These are phyloP conservation scores for Ochropleura plecta DNA, from an alignment of 2,888 invertebrate genomes.

Conservation along the genomic window DNA sequence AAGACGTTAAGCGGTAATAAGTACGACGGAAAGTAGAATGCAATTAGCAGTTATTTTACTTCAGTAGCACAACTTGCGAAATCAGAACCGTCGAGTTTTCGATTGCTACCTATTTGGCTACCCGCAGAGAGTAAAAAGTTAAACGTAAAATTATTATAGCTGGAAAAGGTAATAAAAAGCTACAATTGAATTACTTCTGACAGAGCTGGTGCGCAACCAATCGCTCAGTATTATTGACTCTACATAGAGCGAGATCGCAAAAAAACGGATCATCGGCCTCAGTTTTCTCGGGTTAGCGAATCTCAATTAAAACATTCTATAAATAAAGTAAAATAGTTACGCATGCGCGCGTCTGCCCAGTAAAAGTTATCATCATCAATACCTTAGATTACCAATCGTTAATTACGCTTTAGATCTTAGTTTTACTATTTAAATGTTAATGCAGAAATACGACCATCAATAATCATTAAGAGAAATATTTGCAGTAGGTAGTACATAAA, in stretches of 20 bases:
- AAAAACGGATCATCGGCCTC: slow-evolving; percentile 37
- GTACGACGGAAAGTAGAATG: not conserved
- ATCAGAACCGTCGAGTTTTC: not conserved
- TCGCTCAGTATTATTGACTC: slow-evolving; percentile 46
- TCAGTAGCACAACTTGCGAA: not conserved
- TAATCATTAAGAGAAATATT: slow-evolving; percentile 44
- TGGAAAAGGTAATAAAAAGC: slow-evolving; percentile 30
- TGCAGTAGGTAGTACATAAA: slow-evolving; percentile 1
- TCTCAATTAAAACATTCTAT: slow-evolving; percentile 49
- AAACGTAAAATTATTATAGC: slow-evolving; percentile 23
- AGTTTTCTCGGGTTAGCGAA: slow-evolving; percentile 39
- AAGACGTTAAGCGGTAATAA: not conserved
- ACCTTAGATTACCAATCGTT: slow-evolving; percentile 48
- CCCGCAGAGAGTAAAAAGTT: slow-evolving; percentile 16
- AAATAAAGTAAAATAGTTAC: slow-evolving; percentile 48
- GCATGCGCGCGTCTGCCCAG: slow-evolving; percentile 36
- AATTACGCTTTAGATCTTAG: slow-evolving; percentile 45
- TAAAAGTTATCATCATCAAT: slow-evolving; percentile 51
- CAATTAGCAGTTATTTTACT: not conserved
- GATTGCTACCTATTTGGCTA: not conserved
- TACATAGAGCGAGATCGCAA: slow-evolving; percentile 25
- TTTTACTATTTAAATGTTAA: slow-evolving; percentile 31
- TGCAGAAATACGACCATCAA: slow-evolving; percentile 36
- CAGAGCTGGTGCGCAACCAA: slow-evolving; percentile 36
- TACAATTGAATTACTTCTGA: slow-evolving; percentile 40